Conservation (phyloP, 2,888 invertebrate genomes). For the Dromius quadrimaculatus region DNA sequence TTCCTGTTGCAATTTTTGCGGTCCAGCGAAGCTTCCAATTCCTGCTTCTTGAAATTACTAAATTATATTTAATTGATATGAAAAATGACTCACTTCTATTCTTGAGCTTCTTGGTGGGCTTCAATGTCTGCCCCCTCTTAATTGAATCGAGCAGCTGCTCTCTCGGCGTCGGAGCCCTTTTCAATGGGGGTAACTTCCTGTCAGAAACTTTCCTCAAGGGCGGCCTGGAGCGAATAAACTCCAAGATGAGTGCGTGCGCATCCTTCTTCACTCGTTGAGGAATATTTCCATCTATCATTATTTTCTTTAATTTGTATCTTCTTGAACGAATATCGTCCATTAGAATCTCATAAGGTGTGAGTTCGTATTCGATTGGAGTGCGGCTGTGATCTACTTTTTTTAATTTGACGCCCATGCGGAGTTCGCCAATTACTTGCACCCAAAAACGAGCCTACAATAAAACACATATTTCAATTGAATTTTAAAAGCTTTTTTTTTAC, state of each 20-base stretch:
- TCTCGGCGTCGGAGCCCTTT: slow-evolving; percentile 80
- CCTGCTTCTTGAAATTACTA: too few relatives aligned
- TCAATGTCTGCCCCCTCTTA: slow-evolving; percentile 78
- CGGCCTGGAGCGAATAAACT: slow-evolving; percentile 95
- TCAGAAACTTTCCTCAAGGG: slow-evolving; percentile 92
- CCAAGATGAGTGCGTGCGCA: slow-evolving; percentile 94
- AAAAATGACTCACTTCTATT: slow-evolving; percentile 60
- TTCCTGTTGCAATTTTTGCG: too few relatives aligned
- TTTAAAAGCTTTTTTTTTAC: not conserved
- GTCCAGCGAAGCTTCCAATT: too few relatives aligned
- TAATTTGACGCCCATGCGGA: slow-evolving; percentile 91
- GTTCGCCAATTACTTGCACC: slow-evolving; percentile 94
- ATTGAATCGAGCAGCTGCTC: slow-evolving; percentile 91
- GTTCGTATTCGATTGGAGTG: slow-evolving; percentile 88
- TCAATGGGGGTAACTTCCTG: slow-evolving; percentile 80
- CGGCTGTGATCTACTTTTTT: slow-evolving; percentile 87
- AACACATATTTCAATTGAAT: slow-evolving; percentile 36
- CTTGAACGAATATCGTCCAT: slow-evolving; percentile 95
- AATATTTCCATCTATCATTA: slow-evolving; percentile 84
- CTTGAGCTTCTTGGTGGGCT: slow-evolving; percentile 72
- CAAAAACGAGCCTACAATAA: slow-evolving; percentile 87
- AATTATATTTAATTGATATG: too few relatives aligned
- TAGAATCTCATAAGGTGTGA: slow-evolving; percentile 96
- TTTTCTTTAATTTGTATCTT: slow-evolving; percentile 90
- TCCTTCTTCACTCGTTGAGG: slow-evolving; percentile 90